These are phyloP conservation scores for Dysdera silvatica DNA, from an alignment of 1,140 invertebrate genomes.

Conservation along the genomic window DNA sequence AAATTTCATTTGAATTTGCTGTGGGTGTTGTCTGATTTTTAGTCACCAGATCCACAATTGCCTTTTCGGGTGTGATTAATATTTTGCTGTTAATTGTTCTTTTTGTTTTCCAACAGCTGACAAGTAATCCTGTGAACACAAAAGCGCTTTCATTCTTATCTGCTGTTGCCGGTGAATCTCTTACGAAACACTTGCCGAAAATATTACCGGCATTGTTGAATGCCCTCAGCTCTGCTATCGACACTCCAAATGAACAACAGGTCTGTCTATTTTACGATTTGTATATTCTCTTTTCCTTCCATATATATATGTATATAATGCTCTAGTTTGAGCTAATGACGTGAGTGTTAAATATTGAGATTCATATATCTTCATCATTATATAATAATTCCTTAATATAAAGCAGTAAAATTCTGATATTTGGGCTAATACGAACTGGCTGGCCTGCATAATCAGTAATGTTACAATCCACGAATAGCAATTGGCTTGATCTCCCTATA, in stretches of 20 bases:
- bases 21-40: no score
- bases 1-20: no score
- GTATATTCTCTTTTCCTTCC: neutral
- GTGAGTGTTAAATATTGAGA: no score
- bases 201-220: slow-evolving; percentile 82
- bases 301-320: neutral
- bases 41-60: no score
- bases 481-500: no score
- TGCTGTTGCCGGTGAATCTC: slow-evolving; percentile 81
- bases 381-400: neutral
- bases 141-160: slow-evolving; percentile 85
- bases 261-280: slow-evolving; percentile 42
- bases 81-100: no score
- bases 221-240: slow-evolving; percentile 56
- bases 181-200: slow-evolving; percentile 82
- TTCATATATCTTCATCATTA: slow-evolving; percentile 1
- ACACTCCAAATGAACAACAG: slow-evolving; percentile 58
- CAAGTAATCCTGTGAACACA: slow-evolving; percentile 74
- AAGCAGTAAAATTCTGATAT: neutral
- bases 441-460: no score
- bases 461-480: no score
- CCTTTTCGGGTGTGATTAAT: no score
- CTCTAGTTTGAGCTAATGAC: no score
- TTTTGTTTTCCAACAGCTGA: slow-evolving; percentile 60
- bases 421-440: no score